Percentiles rank a stretch among this genome's conserved stretches.
phyloP scores from a whole-genome alignment of 2,113 vertebrate species.

The Aspiorhynchus laticeps region DNA sequence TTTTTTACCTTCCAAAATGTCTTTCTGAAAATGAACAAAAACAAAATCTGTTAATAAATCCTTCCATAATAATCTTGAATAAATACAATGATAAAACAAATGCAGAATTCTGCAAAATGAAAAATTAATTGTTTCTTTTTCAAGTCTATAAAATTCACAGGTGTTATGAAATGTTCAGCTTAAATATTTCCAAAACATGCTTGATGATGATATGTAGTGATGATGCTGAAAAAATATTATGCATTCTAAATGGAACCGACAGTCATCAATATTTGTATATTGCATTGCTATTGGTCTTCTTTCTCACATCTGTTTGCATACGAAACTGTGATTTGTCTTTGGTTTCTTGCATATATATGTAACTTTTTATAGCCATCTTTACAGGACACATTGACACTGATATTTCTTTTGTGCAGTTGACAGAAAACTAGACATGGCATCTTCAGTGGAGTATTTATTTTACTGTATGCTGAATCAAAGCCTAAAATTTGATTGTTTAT shows the following conservation, averaged over 20 bases:
- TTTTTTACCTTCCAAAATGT: neutral
- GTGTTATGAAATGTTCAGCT: no score
- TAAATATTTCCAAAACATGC: no score
- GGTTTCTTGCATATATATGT: neutral
- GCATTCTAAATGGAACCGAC: no score
- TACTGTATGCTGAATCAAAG: neutral
- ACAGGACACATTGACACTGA: neutral
- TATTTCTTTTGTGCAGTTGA: neutral
- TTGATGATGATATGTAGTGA: neutral
- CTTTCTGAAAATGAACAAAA: neutral
- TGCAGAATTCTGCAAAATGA: neutral
- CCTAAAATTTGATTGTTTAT: neutral
- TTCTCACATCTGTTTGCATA: neutral
- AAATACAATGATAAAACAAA: neutral
- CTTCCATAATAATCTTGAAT: neutral
- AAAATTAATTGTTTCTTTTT: neutral
- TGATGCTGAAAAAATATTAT: neutral
- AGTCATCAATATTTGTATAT: neutral
- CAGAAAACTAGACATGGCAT: neutral
- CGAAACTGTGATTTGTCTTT: neutral
- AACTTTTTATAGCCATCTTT: neutral
- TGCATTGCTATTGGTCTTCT: neutral
- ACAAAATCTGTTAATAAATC: neutral
- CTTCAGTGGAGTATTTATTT: neutral
- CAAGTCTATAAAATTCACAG: no score